These are phyloP conservation scores for Mantis religiosa DNA, from an alignment of 2,888 invertebrate species.

Conservation along the genomic window DNA sequence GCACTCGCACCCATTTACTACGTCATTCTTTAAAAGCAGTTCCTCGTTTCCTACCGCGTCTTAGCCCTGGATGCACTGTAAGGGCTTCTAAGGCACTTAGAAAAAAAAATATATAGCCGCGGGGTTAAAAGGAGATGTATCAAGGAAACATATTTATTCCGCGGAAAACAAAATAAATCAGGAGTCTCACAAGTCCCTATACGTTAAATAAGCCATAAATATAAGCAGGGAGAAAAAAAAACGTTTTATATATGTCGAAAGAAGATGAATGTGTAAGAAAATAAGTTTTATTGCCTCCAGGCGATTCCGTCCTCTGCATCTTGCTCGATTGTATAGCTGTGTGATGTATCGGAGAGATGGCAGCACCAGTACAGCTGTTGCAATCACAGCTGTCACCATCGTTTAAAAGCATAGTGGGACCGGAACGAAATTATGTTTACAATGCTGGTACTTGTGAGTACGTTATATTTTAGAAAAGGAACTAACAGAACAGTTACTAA, in stretches of 20 bases:
- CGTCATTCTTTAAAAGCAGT: not conserved
- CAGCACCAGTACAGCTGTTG: too few species aligned
- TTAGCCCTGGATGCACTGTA: not conserved
- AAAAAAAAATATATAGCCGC: not conserved
- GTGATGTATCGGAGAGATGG: too few species aligned
- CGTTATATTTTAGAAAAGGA: too few species aligned
- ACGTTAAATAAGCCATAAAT: conserved; percentile 16
- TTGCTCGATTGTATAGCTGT: not conserved
- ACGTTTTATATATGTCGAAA: not conserved
- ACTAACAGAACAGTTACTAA: too few species aligned
- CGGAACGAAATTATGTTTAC: too few species aligned
- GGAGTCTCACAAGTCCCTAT: not conserved
- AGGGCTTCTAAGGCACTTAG: not conserved
- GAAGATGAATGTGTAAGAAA: conserved; percentile 7
- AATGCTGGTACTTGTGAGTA: too few species aligned
- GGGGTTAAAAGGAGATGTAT: not conserved
- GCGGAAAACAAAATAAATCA: not conserved
- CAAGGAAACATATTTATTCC: not conserved
- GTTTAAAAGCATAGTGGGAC: too few species aligned
- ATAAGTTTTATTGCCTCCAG: not conserved
- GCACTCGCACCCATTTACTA: too few species aligned
- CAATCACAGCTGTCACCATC: too few species aligned
- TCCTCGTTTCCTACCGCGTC: not conserved
- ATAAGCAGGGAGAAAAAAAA: not conserved
- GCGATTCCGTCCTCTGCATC: not conserved